Percentiles rank a stretch among this genome's conserved stretches.
Conservation (phyloP, 2,888 invertebrate species). For the Agrochola lota region DNA sequence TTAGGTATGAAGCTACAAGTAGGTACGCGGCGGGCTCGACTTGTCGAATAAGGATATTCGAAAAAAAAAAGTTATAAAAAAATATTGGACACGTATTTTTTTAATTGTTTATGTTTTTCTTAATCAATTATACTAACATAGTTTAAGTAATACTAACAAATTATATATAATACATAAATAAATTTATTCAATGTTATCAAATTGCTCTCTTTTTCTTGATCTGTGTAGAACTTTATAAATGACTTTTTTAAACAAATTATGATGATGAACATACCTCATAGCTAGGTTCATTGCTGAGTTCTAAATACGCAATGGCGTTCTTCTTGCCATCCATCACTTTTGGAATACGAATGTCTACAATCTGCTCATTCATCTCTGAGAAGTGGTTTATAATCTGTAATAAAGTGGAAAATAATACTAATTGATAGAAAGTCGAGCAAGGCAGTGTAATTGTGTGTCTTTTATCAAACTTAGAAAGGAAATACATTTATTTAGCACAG, state of each 20-base stretch:
- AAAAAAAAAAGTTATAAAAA: no score
- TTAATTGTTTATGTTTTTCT: no score
- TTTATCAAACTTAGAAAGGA: no score
- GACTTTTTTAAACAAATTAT: neutral
- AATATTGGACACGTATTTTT: no score
- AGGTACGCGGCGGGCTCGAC: no score
- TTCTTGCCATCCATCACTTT: conserved; percentile 77
- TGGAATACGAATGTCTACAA: conserved; percentile 83
- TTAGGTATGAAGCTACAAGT: no score
- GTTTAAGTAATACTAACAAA: no score
- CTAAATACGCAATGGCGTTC: conserved; percentile 84
- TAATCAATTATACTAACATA: no score
- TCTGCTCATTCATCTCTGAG: conserved; percentile 78
- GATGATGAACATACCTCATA: conserved; percentile 79
- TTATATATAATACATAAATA: no score
- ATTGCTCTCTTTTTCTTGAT: neutral
- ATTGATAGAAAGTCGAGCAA: neutral
- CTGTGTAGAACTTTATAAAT: neutral
- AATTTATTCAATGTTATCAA: neutral
- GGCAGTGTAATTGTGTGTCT: neutral
- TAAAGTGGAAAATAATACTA: neutral
- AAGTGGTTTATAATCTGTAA: conserved; percentile 85
- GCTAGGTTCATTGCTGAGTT: conserved; percentile 80
- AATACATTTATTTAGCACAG: no score
- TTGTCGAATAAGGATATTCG: no score